These are phyloP conservation scores for Synergus japonicus DNA, from an alignment of 2,888 invertebrate genomes.

Conservation along the genomic window DNA sequence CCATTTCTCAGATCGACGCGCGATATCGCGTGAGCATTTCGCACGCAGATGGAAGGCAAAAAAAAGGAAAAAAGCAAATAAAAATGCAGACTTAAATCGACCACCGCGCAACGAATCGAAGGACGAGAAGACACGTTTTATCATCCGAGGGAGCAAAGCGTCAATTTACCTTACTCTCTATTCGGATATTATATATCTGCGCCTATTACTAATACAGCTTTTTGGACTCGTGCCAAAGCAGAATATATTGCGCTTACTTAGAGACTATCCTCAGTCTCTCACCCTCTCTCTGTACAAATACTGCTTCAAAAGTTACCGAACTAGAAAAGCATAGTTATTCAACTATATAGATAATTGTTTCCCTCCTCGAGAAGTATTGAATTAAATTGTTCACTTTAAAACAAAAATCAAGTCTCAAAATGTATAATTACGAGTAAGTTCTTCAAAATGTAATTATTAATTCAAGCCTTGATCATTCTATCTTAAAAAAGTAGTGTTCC, in stretches of 20 bases:
- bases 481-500: too few species aligned
- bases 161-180: background rate
- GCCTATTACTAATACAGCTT: slow-evolving; percentile 27
- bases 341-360: slow-evolving; percentile 11
- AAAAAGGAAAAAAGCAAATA: background rate
- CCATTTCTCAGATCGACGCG: slow-evolving; percentile 60
- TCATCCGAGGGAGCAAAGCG: background rate
- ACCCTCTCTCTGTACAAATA: background rate
- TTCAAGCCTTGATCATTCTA: too few species aligned
- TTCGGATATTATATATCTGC: slow-evolving; percentile 17
- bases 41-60: slow-evolving; percentile 13
- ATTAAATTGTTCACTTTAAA: slow-evolving; percentile 6
- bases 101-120: background rate
- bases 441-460: too few species aligned
- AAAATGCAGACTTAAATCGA: slow-evolving; percentile 1
- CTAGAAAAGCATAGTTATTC: slow-evolving; percentile 12
- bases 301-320: slow-evolving; percentile 10
- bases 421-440: too few species aligned
- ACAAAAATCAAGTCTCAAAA: too few species aligned
- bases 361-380: background rate
- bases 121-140: background rate
- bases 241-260: slow-evolving; percentile 23
- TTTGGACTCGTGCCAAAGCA: slow-evolving; percentile 24
- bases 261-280: slow-evolving; percentile 4
- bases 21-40: slow-evolving; percentile 52